Percentiles rank a stretch among this genome's conserved stretches.
Evolutionary conservation across 2,797 vertebrate genomes (phyloP).

Genomic region (Discoglossus pictus): DNA sequence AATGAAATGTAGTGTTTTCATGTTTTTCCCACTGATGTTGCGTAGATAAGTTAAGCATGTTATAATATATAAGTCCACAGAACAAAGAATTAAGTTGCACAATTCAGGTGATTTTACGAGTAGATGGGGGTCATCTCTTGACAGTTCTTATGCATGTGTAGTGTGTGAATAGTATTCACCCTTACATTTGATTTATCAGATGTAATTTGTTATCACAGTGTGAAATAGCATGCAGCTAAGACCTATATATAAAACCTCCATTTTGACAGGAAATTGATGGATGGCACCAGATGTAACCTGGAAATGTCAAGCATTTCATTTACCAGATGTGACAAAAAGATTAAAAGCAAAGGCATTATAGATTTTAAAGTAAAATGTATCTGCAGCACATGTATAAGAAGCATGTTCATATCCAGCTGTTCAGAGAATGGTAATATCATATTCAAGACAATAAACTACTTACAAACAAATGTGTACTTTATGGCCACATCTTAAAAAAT

Average conservation of each 20-base stretch:
- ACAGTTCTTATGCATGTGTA: not conserved
- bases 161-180: not conserved
- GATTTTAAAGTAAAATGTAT: too few relatives aligned
- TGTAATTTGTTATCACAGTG: slow-evolving; percentile 6
- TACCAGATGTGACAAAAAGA: not conserved
- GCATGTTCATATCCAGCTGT: too few relatives aligned
- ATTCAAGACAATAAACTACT: too few relatives aligned
- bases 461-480: too few relatives aligned
- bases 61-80: not conserved
- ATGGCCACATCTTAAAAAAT: too few relatives aligned
- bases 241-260: not conserved
- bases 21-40: not conserved
- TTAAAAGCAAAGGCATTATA: slow-evolving; percentile 5
- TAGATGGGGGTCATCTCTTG: not conserved
- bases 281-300: not conserved
- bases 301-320: slow-evolving; percentile 17
- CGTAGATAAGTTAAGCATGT: not conserved
- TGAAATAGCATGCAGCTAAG: slow-evolving; percentile 2
- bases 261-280: slow-evolving; percentile 4
- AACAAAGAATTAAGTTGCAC: not conserved
- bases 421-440: too few relatives aligned
- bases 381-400: too few relatives aligned
- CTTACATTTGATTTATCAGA: not conserved
- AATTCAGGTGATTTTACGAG: not conserved
- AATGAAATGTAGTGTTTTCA: not conserved